Evolutionary conservation across 1,140 invertebrate genomes (phyloP).

Genomic region (Tribolium madens): DNA sequence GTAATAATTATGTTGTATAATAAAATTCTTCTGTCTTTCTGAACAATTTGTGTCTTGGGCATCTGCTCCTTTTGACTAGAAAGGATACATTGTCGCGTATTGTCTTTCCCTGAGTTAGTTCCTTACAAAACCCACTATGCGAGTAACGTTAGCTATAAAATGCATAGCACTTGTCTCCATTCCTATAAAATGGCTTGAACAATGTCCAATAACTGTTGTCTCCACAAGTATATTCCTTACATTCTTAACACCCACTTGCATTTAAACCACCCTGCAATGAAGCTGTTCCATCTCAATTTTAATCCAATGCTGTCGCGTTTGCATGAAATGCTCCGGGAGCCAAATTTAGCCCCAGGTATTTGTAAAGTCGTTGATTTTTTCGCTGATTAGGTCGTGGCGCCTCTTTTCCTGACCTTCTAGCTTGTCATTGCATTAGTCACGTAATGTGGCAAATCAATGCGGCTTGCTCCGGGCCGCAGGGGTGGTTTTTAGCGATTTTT

Average conservation of each 20-base stretch:
- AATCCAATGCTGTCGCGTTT: neutral
- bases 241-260: neutral
- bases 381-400: constrained; percentile 1
- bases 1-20: no score
- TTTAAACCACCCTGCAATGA: neutral
- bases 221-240: constrained; percentile 4
- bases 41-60: no score
- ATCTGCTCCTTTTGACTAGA: no score
- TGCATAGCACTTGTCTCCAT: neutral
- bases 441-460: constrained; percentile 28
- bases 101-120: neutral
- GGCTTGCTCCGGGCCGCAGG: neutral
- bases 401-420: constrained; percentile 10
- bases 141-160: constrained; percentile 9
- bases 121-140: neutral
- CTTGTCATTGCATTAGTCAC: constrained; percentile 33
- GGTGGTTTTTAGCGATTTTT: neutral
- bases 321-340: no score
- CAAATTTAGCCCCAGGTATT: neutral
- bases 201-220: neutral
- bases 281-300: neutral
- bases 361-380: constrained; percentile 2
- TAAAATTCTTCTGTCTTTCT: no score
- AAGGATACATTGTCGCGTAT: neutral
- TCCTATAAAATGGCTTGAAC: constrained; percentile 3